phyloP scores from a whole-genome alignment of 1,140 invertebrate species.

The Olivierus martensii region DNA sequence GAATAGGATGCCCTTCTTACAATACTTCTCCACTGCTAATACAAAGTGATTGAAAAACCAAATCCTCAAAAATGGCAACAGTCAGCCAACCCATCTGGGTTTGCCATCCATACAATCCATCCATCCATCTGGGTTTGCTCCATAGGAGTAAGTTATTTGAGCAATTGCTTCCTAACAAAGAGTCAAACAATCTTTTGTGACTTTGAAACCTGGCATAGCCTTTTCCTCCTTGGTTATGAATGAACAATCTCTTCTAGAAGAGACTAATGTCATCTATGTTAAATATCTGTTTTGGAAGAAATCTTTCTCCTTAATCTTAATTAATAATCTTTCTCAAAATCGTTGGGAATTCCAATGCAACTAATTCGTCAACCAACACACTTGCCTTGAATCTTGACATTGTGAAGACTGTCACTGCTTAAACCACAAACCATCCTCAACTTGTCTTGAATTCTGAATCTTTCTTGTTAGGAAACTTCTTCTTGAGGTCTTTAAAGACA shows the following conservation, averaged over 20 bases:
- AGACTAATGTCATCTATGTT: conserved; percentile 20
- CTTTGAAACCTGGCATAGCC: conserved; percentile 6
- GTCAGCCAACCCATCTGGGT: conserved; percentile 11
- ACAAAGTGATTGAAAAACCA: conserved; percentile 13
- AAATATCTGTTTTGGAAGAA: conserved; percentile 25
- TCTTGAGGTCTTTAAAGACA: too few relatives aligned
- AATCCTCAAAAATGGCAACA: conserved; percentile 12
- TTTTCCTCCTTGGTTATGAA: conserved; percentile 9
- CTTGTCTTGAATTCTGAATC: conserved; percentile 21
- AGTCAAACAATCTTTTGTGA: conserved; percentile 14
- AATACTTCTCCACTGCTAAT: conserved; percentile 13
- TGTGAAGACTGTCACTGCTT: conserved; percentile 25
- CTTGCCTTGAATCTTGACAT: conserved; percentile 25
- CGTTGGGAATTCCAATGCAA: conserved; percentile 22
- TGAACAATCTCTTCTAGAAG: conserved; percentile 17
- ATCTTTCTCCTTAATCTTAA: conserved; percentile 27
- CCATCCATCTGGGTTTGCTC: too few relatives aligned
- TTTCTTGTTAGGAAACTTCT: too few relatives aligned
- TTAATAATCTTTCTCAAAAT: conserved; percentile 22
- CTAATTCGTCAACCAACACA: conserved; percentile 24
- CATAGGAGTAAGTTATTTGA: conserved; percentile 7
- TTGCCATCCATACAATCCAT: conserved; percentile 14
- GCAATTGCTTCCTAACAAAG: conserved; percentile 9
- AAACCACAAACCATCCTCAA: conserved; percentile 30
- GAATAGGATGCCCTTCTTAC: conserved; percentile 6